Conservation (phyloP, 2,888 invertebrate species). For the Drosophila meridiana region DNA sequence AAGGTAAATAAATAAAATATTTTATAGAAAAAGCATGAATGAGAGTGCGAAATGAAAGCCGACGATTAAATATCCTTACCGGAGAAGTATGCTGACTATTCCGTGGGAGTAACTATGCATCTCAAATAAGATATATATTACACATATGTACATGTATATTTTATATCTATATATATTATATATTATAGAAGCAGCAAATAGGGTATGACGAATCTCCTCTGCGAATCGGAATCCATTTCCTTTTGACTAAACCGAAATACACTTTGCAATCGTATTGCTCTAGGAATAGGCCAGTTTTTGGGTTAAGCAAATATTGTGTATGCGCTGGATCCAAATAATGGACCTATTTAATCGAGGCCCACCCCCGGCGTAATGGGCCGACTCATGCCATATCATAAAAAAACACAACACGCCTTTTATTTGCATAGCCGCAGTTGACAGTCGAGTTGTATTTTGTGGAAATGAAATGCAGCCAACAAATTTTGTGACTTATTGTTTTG, state of each 20-base stretch:
- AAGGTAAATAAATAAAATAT: conserved; percentile 66
- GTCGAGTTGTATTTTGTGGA: conserved; percentile 61
- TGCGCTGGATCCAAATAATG: conserved; percentile 20
- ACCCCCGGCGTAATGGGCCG: conserved; percentile 9
- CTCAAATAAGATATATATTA: not conserved
- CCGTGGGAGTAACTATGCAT: not conserved
- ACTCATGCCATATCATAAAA: conserved; percentile 29
- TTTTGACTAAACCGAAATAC: not conserved
- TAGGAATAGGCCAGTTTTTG: conserved; percentile 34
- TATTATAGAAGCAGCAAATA: too few species aligned
- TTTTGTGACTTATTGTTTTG: conserved; percentile 37
- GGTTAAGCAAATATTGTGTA: conserved; percentile 60
- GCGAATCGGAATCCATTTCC: not conserved
- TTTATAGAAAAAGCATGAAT: conserved; percentile 29
- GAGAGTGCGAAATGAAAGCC: not conserved
- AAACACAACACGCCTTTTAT: conserved; percentile 70
- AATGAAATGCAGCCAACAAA: conserved; percentile 69
- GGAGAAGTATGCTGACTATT: not conserved
- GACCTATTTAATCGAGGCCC: conserved; percentile 11
- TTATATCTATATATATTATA: not conserved
- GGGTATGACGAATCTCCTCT: too few species aligned
- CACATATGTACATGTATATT: too few species aligned
- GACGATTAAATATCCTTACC: not conserved
- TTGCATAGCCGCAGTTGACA: conserved; percentile 65
- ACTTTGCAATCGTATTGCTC: conserved; percentile 9